Evolutionary conservation across 1,140 invertebrate species (phyloP).

Genomic region (Orius laevigatus): DNA sequence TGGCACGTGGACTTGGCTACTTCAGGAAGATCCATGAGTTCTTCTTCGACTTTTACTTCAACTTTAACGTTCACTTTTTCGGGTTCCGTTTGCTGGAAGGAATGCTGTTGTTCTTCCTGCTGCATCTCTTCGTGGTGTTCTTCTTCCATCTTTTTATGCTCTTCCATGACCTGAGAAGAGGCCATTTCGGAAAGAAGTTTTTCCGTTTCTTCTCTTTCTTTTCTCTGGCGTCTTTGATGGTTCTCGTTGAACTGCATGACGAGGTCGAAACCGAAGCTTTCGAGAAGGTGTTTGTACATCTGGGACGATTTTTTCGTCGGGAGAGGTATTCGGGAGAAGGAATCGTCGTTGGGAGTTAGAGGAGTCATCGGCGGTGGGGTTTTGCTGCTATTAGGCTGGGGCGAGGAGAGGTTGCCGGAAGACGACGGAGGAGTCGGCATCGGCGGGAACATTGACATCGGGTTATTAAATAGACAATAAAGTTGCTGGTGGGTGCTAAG

Average conservation of each 20-base stretch:
- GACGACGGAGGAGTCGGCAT: conserved; percentile 30
- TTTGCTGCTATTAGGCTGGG: conserved; percentile 20
- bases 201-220: conserved; percentile 27
- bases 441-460: conserved; percentile 39
- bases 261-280: conserved; percentile 87
- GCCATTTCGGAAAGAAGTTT: conserved; percentile 23
- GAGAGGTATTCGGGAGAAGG: conserved; percentile 25
- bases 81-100: conserved; percentile 27
- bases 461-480: conserved; percentile 58
- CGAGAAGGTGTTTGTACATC: conserved; percentile 78
- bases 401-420: conserved; percentile 18
- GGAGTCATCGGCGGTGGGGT: conserved; percentile 22
- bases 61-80: conserved; percentile 31
- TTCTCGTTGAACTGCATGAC: conserved; percentile 95
- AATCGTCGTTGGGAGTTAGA: conserved; percentile 21
- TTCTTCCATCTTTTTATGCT: conserved; percentile 27
- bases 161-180: conserved; percentile 15
- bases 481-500: conserved; percentile 65
- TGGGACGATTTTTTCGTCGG: conserved; percentile 54
- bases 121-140: conserved; percentile 26
- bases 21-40: conserved; percentile 45
- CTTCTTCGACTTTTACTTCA: conserved; percentile 35
- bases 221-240: conserved; percentile 49
- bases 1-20: conserved; percentile 66
- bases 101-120: conserved; percentile 8